Conservation (phyloP, 2,797 vertebrate genomes). For the Periparus ater region DNA sequence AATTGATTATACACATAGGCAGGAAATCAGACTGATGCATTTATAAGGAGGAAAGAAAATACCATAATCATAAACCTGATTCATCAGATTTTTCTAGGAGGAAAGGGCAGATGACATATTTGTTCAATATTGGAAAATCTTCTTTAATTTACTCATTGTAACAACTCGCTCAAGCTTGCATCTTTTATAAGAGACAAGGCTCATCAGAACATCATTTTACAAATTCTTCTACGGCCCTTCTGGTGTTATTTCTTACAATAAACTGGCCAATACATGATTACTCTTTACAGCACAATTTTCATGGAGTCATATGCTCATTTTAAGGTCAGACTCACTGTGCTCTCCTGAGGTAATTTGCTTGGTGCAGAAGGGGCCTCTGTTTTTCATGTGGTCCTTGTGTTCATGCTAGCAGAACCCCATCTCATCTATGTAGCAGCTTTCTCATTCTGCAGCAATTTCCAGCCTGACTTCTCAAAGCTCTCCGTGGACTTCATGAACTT, state of each 20-base stretch:
- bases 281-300: conserved; percentile 64
- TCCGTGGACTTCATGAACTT: conserved; percentile 4
- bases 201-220: conserved; percentile 40
- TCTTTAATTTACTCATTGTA: conserved; percentile 59
- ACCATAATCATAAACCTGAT: background rate
- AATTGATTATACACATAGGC: background rate
- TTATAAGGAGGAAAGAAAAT: background rate
- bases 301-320: conserved; percentile 39
- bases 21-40: background rate
- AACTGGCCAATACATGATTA: conserved; percentile 13
- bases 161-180: conserved; percentile 45
- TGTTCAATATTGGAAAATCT: conserved; percentile 63
- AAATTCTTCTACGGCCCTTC: conserved; percentile 12
- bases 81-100: conserved; percentile 37
- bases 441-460: conserved; percentile 32
- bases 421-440: background rate
- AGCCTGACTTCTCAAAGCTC: background rate
- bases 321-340: conserved; percentile 29
- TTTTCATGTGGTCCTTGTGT: background rate
- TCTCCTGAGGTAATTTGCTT: conserved; percentile 24
- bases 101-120: conserved; percentile 46
- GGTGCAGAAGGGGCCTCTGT: background rate
- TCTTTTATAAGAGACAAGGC: conserved; percentile 59
- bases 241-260: conserved; percentile 51
- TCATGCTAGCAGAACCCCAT: background rate